Conservation (phyloP, 2,888 invertebrate species). For the Resseliella maxima region DNA sequence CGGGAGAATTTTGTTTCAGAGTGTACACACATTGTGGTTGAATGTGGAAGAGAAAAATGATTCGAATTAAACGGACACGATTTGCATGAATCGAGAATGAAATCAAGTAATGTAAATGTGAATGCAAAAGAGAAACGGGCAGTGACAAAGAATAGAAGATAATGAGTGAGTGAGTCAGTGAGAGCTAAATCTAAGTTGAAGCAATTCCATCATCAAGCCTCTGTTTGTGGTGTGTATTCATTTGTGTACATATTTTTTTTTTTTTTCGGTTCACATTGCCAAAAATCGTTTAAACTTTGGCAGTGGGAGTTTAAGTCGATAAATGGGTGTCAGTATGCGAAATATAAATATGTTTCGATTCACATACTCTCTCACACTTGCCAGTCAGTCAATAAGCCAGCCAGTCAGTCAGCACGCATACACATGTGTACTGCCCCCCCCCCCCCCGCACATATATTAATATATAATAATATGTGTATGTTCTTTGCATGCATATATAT, state of each 20-base stretch:
- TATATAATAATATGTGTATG: not conserved
- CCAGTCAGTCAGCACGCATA: not conserved
- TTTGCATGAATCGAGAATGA: not conserved
- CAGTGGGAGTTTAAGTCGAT: slow-evolving; percentile 3
- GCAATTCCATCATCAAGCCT: not conserved
- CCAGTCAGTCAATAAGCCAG: not conserved
- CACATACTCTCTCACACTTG: not conserved
- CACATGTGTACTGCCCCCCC: too few species aligned
- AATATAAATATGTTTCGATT: slow-evolving; percentile 24
- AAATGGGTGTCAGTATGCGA: slow-evolving; percentile 49
- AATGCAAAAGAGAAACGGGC: not conserved
- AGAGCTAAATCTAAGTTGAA: too few species aligned
- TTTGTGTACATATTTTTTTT: slow-evolving; percentile 9
- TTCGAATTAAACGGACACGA: not conserved
- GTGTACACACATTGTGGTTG: not conserved
- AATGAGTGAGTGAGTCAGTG: not conserved
- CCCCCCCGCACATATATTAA: not conserved
- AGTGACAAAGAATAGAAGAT: not conserved
- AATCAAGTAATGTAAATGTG: not conserved
- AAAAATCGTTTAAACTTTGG: slow-evolving; percentile 50
- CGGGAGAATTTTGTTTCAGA: not conserved
- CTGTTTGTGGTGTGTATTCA: not conserved
- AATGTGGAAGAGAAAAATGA: not conserved
- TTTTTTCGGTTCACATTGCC: slow-evolving; percentile 31
- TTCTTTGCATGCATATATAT: not conserved